Percentiles rank a stretch among this genome's conserved stretches.
phyloP scores from a whole-genome alignment of 92 coral and sea anemone species.

The Parazoanthus atlanticus region DNA sequence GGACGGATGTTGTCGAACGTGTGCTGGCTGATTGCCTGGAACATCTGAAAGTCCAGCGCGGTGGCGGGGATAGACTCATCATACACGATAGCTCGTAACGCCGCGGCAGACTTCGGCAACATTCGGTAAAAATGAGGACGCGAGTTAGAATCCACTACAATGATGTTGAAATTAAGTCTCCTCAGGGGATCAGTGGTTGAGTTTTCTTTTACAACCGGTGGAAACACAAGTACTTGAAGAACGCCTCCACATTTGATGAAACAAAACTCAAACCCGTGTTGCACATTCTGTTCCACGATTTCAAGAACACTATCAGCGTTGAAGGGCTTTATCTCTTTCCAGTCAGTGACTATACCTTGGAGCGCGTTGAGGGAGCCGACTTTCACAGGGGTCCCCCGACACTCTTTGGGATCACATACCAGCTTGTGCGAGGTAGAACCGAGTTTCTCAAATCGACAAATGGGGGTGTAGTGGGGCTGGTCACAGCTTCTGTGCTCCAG shows the following conservation, averaged over 20 bases:
- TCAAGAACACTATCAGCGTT: background rate
- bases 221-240: slow-evolving; percentile 41
- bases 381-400: background rate
- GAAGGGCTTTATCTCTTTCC: background rate
- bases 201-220: slow-evolving; percentile 13
- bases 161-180: slow-evolving; percentile 55
- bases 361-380: background rate
- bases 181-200: background rate
- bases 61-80: slow-evolving; percentile 51
- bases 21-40: slow-evolving; percentile 62
- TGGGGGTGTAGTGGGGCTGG: background rate
- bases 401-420: slow-evolving; percentile 6
- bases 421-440: background rate
- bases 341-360: slow-evolving; percentile 9
- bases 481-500: background rate
- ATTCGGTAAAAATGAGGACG: slow-evolving; percentile 64
- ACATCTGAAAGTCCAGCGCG: slow-evolving; percentile 56
- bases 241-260: slow-evolving; percentile 46
- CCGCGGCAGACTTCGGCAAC: slow-evolving; percentile 51
- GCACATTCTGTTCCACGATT: slow-evolving; percentile 1
- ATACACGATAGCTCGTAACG: slow-evolving; percentile 56
- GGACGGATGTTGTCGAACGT: slow-evolving; percentile 66
- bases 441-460: background rate
- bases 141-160: slow-evolving; percentile 57
- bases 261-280: slow-evolving; percentile 27